Conservation (phyloP, 2,797 vertebrate species). For the Coluber constrictor region DNA sequence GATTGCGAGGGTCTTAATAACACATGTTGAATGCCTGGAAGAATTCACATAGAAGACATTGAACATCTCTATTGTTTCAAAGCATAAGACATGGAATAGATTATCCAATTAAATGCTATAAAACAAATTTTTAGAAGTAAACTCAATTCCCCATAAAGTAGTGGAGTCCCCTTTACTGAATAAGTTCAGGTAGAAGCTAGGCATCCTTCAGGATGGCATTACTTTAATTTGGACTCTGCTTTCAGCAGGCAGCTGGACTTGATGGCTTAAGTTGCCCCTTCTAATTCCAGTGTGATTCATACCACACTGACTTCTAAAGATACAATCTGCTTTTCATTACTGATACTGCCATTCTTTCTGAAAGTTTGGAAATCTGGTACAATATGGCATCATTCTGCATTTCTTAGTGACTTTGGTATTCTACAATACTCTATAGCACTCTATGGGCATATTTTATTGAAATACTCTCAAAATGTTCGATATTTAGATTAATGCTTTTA, state of each 20-base stretch:
- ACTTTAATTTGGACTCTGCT: background rate
- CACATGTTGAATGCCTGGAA: background rate
- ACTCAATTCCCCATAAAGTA: background rate
- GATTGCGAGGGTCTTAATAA: background rate
- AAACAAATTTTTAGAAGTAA: background rate
- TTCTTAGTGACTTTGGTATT: background rate
- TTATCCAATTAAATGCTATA: background rate
- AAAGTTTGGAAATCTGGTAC: background rate
- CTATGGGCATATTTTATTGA: background rate
- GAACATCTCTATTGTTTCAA: background rate
- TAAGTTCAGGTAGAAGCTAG: background rate
- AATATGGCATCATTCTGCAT: background rate
- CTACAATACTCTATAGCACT: background rate
- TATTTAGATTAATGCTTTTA: background rate
- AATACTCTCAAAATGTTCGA: background rate
- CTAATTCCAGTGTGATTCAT: background rate
- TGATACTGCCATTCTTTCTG: background rate
- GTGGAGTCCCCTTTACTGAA: background rate
- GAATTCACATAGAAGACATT: background rate
- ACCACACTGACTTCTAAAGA: background rate
- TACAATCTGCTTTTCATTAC: background rate
- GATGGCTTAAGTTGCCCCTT: background rate
- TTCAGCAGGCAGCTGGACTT: background rate
- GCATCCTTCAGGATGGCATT: background rate
- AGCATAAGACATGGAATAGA: background rate